Conservation (phyloP, 1,140 invertebrate species). For the Scaptomyza graminum region DNA sequence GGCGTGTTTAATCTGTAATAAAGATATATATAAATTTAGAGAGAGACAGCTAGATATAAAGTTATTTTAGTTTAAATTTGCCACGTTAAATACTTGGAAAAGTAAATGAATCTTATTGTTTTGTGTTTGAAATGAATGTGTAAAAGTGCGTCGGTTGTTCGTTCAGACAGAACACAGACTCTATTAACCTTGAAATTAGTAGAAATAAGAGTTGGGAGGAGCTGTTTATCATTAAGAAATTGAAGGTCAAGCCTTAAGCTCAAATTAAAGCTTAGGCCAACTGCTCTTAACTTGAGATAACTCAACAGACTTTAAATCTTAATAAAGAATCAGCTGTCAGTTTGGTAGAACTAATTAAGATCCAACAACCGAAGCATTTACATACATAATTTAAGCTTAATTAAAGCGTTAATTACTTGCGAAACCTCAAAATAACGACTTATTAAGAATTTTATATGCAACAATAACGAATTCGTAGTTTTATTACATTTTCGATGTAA, state of each 20-base stretch:
- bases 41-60: conserved; percentile 37
- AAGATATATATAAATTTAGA: conserved; percentile 51
- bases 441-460: no score
- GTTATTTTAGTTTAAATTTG: conserved; percentile 68
- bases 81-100: conserved; percentile 35
- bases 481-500: not conserved
- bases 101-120: conserved; percentile 59
- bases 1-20: conserved; percentile 76
- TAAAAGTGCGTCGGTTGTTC: conserved; percentile 34
- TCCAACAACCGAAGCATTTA: not conserved
- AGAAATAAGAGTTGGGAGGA: conserved; percentile 1
- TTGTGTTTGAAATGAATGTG: conserved; percentile 5
- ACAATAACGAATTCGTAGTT: not conserved
- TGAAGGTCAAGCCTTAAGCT: not conserved
- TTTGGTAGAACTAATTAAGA: not conserved
- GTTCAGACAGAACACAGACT: conserved; percentile 6
- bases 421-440: not conserved
- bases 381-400: not conserved
- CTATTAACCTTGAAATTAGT: conserved; percentile 16
- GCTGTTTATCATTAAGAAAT: not conserved
- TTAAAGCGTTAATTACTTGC: not conserved
- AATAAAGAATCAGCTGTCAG: not conserved
- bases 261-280: not conserved
- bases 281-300: no score
- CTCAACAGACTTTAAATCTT: not conserved